Evolutionary conservation across 1,140 invertebrate genomes (phyloP), one percentile per base, ranked within the genome.

Genomic region (Alviniconcha marisindica): DNA sequence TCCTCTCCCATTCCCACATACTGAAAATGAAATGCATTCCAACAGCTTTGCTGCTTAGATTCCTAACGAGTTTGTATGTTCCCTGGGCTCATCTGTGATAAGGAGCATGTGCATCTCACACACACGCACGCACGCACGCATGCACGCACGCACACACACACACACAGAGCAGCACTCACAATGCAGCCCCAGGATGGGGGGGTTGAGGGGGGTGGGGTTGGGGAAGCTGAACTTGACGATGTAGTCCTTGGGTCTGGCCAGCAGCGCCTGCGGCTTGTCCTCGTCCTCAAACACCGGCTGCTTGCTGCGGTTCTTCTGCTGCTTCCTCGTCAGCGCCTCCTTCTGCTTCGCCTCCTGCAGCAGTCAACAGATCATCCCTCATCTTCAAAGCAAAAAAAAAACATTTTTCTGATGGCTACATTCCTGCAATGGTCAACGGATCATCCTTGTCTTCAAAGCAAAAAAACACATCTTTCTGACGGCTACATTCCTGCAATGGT

Each of bases 221-320:
- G 98, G 98, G 94, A 99, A 99, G 77, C 95, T 96, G 94, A 99
- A 99, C 94, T 99, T 99, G 51, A 99, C 99, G 86, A 97, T 95
- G 92, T 99, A 99, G 82, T 99, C 98, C 91, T 96, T 96, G 10
- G 98, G 98, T 90, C 95, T 96, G 83, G 96, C 96, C 79, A 99
- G 92, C 44, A 99, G 92, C 92, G 98, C 96, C 33, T 95, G 95
- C 0, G 96, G 96, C 56, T 95, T 95, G 28, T 93, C 93, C 69
- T 95, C 95, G n/a, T 97, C 97, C 31, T 96, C 95, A 83, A 97
- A 88, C 60, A 85, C 79, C 31, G 77, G 82, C 81, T 90, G 77
- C 83, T 90, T 92, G 24, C 78, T 86, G 81, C 86, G 84, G 83
- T 93, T 97, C 93, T 99, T 99, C 91, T 97, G 97, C 91, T 98